phyloP scores from a whole-genome alignment of 2,113 vertebrate genomes.

The Corynorhinus townsendii region DNA sequence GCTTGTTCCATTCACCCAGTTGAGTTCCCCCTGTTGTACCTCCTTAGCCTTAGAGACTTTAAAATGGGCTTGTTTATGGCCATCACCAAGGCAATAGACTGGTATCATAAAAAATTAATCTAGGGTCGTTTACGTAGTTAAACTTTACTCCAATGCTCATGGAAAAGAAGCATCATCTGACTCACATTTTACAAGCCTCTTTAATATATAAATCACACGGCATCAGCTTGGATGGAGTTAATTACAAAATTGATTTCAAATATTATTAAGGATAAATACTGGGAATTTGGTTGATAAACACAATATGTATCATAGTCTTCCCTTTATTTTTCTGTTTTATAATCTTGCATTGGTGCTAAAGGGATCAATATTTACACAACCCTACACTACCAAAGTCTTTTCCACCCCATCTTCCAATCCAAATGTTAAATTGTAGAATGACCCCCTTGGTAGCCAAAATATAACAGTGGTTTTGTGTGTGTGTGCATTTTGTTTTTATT shows the following conservation, averaged over 20 bases:
- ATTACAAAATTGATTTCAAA: not conserved
- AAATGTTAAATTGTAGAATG: constrained; percentile 47
- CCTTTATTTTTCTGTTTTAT: not conserved
- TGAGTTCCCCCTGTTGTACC: not conserved
- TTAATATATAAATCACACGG: not conserved
- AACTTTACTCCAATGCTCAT: not conserved
- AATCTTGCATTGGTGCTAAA: not conserved
- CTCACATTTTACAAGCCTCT: not conserved
- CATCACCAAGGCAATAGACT: not conserved
- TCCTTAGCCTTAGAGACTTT: not conserved
- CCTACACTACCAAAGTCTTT: not conserved
- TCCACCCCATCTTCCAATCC: constrained; percentile 42
- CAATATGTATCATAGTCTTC: not conserved
- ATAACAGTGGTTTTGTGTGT: not conserved
- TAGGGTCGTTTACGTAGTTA: not conserved
- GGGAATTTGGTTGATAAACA: not conserved
- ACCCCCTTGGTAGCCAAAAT: constrained; percentile 18
- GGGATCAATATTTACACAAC: not conserved
- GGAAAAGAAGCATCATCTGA: not conserved
- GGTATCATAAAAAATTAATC: not conserved
- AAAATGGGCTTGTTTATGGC: not conserved
- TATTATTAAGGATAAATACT: not conserved
- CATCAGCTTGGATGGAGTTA: not conserved
- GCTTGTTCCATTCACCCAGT: not conserved
- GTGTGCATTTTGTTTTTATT: too few relatives aligned